Evolutionary conservation across 2,888 invertebrate genomes (phyloP).

Genomic region (Melanophora roralis): DNA sequence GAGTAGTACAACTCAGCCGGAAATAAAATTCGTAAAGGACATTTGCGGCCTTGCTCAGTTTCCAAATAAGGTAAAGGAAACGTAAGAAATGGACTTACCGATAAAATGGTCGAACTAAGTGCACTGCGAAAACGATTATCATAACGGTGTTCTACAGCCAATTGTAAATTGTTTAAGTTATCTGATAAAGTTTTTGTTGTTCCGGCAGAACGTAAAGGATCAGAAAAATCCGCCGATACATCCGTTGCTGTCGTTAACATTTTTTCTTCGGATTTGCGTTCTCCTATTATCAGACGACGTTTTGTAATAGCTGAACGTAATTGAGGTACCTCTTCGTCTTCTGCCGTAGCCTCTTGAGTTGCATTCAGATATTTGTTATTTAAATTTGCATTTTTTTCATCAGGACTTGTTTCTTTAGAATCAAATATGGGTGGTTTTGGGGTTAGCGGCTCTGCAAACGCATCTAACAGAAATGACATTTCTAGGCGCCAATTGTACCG

Average conservation of each 20-base stretch:
- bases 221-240: conserved; percentile 84
- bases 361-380: conserved; percentile 37
- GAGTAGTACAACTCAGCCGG: conserved; percentile 86
- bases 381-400: conserved; percentile 64
- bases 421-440: conserved; percentile 79
- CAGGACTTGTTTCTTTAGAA: conserved; percentile 75
- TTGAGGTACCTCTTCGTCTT: conserved; percentile 67
- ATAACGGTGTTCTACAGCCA: conserved; percentile 80
- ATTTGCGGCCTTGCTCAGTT: conserved; percentile 88
- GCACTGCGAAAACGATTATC: conserved; percentile 86
- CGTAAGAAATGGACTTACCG: conserved; percentile 91
- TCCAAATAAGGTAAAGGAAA: conserved; percentile 92
- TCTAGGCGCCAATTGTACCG: conserved; percentile 95
- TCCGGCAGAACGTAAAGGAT: conserved; percentile 84
- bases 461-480: conserved; percentile 91
- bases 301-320: conserved; percentile 46
- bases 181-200: conserved; percentile 77
- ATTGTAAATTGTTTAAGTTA: conserved; percentile 69
- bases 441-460: conserved; percentile 86
- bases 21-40: conserved; percentile 84
- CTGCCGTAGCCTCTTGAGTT: background rate
- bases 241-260: conserved; percentile 78
- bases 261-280: conserved; percentile 77
- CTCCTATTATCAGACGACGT: conserved; percentile 63
- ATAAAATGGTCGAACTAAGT: conserved; percentile 84